Base-by-base conservation (phyloP, 2,888 invertebrate species). In the Ophonus ardosiacus region DNA sequence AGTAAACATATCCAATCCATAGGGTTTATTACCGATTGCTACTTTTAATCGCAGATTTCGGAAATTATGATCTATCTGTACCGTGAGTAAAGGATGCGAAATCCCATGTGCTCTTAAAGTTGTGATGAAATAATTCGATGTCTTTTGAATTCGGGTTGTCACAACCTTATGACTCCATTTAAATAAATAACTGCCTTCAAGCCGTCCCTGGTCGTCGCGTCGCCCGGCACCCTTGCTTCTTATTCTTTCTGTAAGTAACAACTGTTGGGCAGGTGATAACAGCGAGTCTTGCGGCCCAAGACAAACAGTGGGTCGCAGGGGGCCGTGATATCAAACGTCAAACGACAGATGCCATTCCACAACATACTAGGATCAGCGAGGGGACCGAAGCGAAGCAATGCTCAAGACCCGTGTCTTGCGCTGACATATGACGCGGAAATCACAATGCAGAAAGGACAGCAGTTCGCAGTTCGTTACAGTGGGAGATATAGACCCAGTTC, bases 211-310 rank as follows among this genome's bases (percentile, higher is more conserved):
- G 4, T n/a, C 18, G 71, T 74, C 43, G 68, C 68, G 68, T 74
- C 43, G 43, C 17, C 40, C 18, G 43, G 71, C 71, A 43, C 71
- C 71, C 71, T 74, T 40, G 68, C 31, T 8, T 31, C 31, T 31
- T 31, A 31, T 31, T 31, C 31, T 31, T 31, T 31, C 31, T 31
- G 40, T 38, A 68, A 74, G 71, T 74, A 43, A 13, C 71, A 74
- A 74, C 71, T 40, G 71, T 51, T 74, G 43, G 71, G 71, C 71
- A 74, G 71, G 71, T 74, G 71, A 74, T 43, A 74, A 74, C 71
- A 74, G 68, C 68, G n/a, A 38, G 43, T 10, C 13, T 18, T 43
- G 18, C 43, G 71, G 51, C 43, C 71, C 43, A 74, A 74, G 71
- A 43, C 17, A 74, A 74, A 74, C 71, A 74, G 40, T 43, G 17